Evolutionary conservation across 2,113 vertebrate species (phyloP).

Genomic region (Xiphorhynchus elegans): DNA sequence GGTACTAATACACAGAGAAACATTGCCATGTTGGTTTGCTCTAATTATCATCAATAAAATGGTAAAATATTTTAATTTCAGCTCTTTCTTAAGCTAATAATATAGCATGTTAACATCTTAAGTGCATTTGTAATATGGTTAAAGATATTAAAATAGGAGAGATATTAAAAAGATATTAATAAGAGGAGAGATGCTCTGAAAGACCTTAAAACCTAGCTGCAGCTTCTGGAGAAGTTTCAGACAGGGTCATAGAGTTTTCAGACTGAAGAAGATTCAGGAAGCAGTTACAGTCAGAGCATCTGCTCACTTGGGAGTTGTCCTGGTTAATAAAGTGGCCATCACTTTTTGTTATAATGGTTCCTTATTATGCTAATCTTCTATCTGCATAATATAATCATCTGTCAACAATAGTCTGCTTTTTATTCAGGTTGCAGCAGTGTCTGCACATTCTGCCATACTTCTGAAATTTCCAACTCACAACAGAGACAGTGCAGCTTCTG

Average conservation of each 20-base stretch:
- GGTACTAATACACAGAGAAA: neutral
- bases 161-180: neutral
- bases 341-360: neutral
- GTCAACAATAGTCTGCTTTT: neutral
- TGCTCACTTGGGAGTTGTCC: neutral
- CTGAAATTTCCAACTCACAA: neutral
- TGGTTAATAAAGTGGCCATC: neutral
- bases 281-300: neutral
- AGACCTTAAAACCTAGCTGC: neutral
- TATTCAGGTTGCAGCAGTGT: neutral
- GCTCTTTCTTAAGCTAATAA: neutral
- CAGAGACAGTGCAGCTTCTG: accelerated
- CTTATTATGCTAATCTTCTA: neutral
- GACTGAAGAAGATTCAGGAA: neutral
- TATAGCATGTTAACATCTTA: neutral
- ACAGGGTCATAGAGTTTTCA: neutral
- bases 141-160: neutral
- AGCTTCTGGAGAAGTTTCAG: neutral
- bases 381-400: constrained; percentile 1
- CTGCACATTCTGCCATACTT: neutral
- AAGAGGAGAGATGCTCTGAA: neutral
- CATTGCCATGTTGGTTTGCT: neutral
- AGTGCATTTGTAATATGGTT: neutral
- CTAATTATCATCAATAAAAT: neutral
- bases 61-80: neutral